These are phyloP conservation scores for Xanthorhoe designata DNA, from an alignment of 2,888 invertebrate species.

Conservation along the genomic window DNA sequence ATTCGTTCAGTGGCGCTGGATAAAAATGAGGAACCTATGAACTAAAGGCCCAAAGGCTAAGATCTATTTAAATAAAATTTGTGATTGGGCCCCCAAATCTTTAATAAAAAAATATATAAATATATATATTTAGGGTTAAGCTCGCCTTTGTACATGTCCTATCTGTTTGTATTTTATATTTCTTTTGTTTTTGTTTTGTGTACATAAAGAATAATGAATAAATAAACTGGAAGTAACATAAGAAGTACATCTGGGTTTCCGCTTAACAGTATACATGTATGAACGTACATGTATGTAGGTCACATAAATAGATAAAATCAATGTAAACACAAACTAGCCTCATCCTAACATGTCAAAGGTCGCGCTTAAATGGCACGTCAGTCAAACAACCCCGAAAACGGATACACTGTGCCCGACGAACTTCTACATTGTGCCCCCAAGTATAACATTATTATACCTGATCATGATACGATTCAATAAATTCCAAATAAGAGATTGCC, in stretches of 20 bases:
- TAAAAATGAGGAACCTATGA: not conserved
- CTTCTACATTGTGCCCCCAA: not conserved
- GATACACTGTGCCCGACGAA: slow-evolving; percentile 16
- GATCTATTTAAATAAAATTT: slow-evolving; percentile 4
- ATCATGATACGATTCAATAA: not conserved
- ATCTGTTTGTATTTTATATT: too few species aligned
- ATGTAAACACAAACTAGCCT: slow-evolving; percentile 23
- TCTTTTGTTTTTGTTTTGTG: too few species aligned
- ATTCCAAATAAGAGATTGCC: not conserved
- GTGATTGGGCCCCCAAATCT: too few species aligned
- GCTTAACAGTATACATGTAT: not conserved
- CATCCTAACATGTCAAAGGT: slow-evolving; percentile 49
- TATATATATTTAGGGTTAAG: too few species aligned
- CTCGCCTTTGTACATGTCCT: too few species aligned
- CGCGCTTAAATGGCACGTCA: slow-evolving; percentile 26
- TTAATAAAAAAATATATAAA: too few species aligned
- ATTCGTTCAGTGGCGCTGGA: not conserved
- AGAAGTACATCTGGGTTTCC: too few species aligned
- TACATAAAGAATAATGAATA: too few species aligned
- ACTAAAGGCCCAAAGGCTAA: slow-evolving; percentile 31
- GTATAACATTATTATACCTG: not conserved
- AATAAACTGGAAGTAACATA: too few species aligned
- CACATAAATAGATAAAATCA: not conserved
- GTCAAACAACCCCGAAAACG: slow-evolving; percentile 37
- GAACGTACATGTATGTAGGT: too few species aligned